These are phyloP conservation scores for Cynodonichthys magdalenae DNA, from an alignment of 2,797 vertebrate species.

Conservation along the genomic window DNA sequence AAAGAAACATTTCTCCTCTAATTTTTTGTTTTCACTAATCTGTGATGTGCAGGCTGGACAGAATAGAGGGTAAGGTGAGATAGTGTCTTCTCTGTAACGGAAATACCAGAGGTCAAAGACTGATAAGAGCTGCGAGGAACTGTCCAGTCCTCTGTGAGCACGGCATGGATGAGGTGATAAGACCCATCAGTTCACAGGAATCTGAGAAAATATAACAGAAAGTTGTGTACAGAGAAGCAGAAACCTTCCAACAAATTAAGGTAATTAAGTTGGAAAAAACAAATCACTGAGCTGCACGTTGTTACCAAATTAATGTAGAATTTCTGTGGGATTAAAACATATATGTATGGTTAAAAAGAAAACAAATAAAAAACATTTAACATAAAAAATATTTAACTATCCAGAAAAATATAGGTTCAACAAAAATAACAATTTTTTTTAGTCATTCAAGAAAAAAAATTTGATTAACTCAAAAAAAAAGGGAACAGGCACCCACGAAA, in stretches of 20 bases:
- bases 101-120: constrained; percentile 60
- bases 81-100: constrained; percentile 72
- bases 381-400: too few relatives aligned
- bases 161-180: constrained; percentile 43
- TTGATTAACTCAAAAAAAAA: too few relatives aligned
- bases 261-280: background rate
- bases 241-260: background rate
- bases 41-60: constrained; percentile 52
- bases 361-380: too few relatives aligned
- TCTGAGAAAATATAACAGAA: constrained; percentile 56
- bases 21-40: constrained; percentile 68
- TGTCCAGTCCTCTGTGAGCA: constrained; percentile 35
- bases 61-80: constrained; percentile 56
- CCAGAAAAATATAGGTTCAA: too few relatives aligned
- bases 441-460: too few relatives aligned
- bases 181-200: constrained; percentile 20
- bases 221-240: constrained; percentile 5
- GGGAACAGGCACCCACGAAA: too few relatives aligned
- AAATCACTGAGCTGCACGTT: background rate
- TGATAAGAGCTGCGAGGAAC: constrained; percentile 73
- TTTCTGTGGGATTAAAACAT: too few relatives aligned
- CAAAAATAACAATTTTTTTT: too few relatives aligned
- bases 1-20: background rate
- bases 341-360: too few relatives aligned
- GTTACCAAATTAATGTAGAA: too few relatives aligned